Percentiles rank a stretch among this genome's conserved stretches.
Evolutionary conservation across 2,888 invertebrate species (phyloP).

Genomic region (Trilocha varians): DNA sequence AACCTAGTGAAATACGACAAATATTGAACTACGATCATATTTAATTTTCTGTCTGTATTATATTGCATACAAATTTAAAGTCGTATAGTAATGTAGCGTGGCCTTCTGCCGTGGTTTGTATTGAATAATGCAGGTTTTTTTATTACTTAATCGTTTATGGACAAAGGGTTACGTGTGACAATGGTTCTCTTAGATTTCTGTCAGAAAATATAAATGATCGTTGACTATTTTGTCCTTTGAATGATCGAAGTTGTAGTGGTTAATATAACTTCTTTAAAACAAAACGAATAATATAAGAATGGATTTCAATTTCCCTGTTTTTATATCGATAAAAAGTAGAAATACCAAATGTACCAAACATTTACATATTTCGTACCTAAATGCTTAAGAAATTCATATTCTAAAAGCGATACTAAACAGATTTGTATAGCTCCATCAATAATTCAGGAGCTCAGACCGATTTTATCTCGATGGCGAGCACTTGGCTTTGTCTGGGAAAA

Average conservation of each 20-base stretch:
- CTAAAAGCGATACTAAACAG: no score
- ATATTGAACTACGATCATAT: neutral
- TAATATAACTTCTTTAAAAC: neutral
- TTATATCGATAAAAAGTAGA: no score
- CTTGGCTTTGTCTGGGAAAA: neutral
- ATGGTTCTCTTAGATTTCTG: neutral
- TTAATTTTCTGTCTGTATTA: neutral
- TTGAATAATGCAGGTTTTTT: constrained; percentile 24
- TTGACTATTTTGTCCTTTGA: no score
- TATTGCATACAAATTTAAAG: neutral
- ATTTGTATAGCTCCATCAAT: neutral
- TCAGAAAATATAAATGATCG: no score
- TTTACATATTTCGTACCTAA: no score
- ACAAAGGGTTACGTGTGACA: constrained; percentile 15
- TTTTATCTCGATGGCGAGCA: neutral
- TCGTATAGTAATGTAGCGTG: constrained; percentile 8
- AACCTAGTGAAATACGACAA: neutral
- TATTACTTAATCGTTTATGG: constrained; percentile 20
- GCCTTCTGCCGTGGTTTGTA: constrained; percentile 24
- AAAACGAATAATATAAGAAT: neutral
- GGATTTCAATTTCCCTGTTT: neutral
- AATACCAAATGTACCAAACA: no score
- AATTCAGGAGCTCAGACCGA: neutral
- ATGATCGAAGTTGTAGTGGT: no score
- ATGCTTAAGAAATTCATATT: no score